These are phyloP conservation scores for Setipinna tenuifilis DNA, from an alignment of 2,797 vertebrate genomes.

Conservation along the genomic window DNA sequence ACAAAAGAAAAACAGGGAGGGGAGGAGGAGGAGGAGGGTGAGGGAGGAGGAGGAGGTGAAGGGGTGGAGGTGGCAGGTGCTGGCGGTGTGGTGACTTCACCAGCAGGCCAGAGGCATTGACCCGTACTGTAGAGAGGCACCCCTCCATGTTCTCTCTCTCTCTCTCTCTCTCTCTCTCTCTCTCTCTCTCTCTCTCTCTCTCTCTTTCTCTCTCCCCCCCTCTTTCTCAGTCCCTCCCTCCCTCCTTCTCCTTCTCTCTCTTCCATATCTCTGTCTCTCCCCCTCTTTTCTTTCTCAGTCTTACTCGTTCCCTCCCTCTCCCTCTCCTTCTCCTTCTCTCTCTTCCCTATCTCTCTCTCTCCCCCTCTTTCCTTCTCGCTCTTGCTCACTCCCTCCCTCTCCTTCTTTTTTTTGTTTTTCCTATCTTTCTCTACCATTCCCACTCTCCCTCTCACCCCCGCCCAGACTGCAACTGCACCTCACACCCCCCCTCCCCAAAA, in stretches of 20 bases:
- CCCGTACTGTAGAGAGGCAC: conserved; percentile 27
- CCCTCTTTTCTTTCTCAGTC: too few relatives aligned
- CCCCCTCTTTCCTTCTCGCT: neutral
- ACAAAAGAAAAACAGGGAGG: conserved; percentile 5
- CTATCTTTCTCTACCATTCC: conserved; percentile 27
- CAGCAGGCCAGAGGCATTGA: conserved; percentile 54
- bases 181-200: conserved; percentile 27
- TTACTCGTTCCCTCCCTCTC: conserved; percentile 40
- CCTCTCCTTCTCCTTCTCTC: conserved; percentile 30
- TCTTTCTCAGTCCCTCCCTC: neutral
- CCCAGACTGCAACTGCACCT: neutral
- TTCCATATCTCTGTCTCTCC: conserved; percentile 14
- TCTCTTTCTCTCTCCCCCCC: neutral
- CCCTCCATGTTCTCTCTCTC: conserved; percentile 37
- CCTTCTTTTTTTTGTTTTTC: neutral
- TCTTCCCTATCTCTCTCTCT: conserved; percentile 27
- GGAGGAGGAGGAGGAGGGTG: neutral
- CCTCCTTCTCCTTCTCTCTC: conserved; percentile 7
- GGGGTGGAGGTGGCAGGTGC: conserved; percentile 57
- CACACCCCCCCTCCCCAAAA: neutral
- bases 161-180: conserved; percentile 24
- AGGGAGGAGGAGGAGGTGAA: conserved; percentile 64
- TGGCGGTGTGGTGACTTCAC: conserved; percentile 55
- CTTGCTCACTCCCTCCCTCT: conserved; percentile 18
- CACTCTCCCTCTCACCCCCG: neutral